Evolutionary conservation across 2,113 vertebrate species (phyloP).

Genomic region (Pelusios castaneus): DNA sequence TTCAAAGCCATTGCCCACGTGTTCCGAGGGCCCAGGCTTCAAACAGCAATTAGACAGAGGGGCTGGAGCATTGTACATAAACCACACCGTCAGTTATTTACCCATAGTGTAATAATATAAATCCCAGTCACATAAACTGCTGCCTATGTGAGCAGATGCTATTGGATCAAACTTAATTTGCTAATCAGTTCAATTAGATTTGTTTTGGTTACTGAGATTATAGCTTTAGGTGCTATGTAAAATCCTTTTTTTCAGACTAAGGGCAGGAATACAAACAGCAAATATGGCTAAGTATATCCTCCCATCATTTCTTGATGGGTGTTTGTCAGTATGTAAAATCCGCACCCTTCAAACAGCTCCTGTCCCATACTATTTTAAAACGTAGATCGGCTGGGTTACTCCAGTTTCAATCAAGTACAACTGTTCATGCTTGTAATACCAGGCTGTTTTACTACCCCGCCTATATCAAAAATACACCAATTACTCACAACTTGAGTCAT

Average conservation of each 20-base stretch:
- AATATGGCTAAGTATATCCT: slow-evolving; percentile 46
- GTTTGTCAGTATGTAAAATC: slow-evolving; percentile 60
- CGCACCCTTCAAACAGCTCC: slow-evolving; percentile 39
- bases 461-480: slow-evolving; percentile 41
- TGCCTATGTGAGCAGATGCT: not conserved
- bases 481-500: slow-evolving; percentile 61
- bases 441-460: slow-evolving; percentile 28
- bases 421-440: not conserved
- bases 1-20: not conserved
- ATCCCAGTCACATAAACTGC: not conserved
- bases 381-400: slow-evolving; percentile 37
- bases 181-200: not conserved
- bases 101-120: not conserved
- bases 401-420: slow-evolving; percentile 25
- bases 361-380: slow-evolving; percentile 50
- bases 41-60: not conserved
- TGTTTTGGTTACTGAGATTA: not conserved
- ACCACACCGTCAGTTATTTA: not conserved
- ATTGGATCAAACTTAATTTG: not conserved
- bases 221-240: slow-evolving; percentile 30
- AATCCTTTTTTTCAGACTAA: slow-evolving; percentile 1
- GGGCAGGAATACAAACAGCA: slow-evolving; percentile 15
- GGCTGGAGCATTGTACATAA: too few species aligned
- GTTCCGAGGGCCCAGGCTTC: not conserved
- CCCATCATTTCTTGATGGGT: slow-evolving; percentile 59